Evolutionary conservation across 2,888 invertebrate species (phyloP), one percentile per base, ranked within the genome.

Genomic region (Aricia artaxerxes): DNA sequence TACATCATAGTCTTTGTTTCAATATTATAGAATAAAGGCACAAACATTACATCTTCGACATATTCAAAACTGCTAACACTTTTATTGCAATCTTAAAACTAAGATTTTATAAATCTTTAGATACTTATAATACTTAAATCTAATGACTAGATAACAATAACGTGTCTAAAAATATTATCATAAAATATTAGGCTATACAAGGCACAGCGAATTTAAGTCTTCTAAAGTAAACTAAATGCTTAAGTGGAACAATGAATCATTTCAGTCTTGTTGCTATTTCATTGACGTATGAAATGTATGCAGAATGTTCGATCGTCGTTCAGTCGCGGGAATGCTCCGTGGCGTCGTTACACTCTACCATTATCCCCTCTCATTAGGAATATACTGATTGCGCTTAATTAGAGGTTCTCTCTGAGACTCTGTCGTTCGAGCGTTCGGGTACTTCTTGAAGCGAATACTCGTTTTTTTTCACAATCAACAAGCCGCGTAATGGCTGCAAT

Each of bases 321-420:
- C 88, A 88, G 88, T 89, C 89, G 85, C 85, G 86, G 90, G 94
- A 93, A 93, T 93, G 93, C 91, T 89, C 92, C 92, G 92, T 92
- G 91, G 89, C 91, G 86, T 92, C 92, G 91, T 92, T 91, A 91
- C 89, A 91, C 91, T 89, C 93, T 90, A 91, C 91, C 90, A 94
- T 94, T 93, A 94, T 91, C 92, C 90, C 89, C 94, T 90, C 92
- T 93, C 94, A 93, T 94, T 94, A 94, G 93, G 93, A 93, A 93
- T 94, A 94, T 91, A 93, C 93, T 94, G 94, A 94, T 94, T 94
- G 92, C 92, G 92, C 90, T 93, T 94, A 94, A 94, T 94, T 94
- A 92, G 89, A 91, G 92, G 91, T 90, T 91, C 92, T 88, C 92
- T 89, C 87, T 85, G 87, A 90, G 89, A 87, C 89, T 87, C 89